Conservation (phyloP, 2,888 invertebrate species). For the Archaeoteleia sp. region DNA sequence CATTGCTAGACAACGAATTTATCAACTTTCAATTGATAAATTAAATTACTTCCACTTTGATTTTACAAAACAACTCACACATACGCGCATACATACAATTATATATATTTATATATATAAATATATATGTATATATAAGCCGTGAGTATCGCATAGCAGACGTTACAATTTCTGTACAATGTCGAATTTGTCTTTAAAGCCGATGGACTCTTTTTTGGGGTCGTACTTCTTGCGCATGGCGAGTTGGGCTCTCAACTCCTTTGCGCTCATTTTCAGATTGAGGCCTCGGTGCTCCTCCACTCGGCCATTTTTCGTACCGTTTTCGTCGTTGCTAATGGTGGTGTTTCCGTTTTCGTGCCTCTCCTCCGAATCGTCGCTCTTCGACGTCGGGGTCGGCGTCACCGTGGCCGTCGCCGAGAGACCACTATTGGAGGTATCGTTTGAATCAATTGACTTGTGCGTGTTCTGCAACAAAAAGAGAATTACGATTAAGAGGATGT, state of each 20-base stretch:
- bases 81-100: too few relatives aligned
- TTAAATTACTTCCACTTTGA: too few relatives aligned
- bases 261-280: conserved; percentile 93
- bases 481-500: neutral
- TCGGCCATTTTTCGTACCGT: conserved; percentile 62
- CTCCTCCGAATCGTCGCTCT: conserved; percentile 50
- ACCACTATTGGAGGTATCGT: conserved; percentile 68
- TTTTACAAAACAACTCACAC: too few relatives aligned
- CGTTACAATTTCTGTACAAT: conserved; percentile 92
- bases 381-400: conserved; percentile 52
- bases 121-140: conserved; percentile 12
- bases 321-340: conserved; percentile 43
- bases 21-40: too few relatives aligned
- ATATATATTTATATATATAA: neutral
- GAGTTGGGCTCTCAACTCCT: conserved; percentile 90
- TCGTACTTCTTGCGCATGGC: conserved; percentile 91
- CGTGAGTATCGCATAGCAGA: conserved; percentile 20
- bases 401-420: conserved; percentile 59
- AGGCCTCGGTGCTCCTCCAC: conserved; percentile 73
- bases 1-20: too few relatives aligned
- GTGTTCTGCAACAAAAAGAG: conserved; percentile 60
- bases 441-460: conserved; percentile 68
- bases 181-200: conserved; percentile 94
- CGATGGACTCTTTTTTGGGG: conserved; percentile 92
- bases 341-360: conserved; percentile 55